Conservation (phyloP, 2,888 invertebrate genomes). For the Conistra vaccinii region DNA sequence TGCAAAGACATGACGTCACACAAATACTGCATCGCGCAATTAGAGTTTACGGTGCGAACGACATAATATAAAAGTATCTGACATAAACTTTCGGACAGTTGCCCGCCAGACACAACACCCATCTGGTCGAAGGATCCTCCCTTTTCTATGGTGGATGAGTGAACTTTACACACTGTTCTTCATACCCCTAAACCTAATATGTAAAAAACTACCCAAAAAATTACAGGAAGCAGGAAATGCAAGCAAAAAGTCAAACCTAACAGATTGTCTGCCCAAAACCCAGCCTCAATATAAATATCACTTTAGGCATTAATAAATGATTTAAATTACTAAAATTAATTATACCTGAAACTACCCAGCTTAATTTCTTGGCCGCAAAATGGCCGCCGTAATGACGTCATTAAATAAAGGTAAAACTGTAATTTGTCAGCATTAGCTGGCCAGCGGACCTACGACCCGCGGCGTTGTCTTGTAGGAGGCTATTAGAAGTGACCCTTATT, state of each 20-base stretch:
- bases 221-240: background rate
- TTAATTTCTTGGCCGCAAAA: conserved; percentile 42
- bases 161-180: too few species aligned
- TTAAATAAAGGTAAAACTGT: conserved; percentile 54
- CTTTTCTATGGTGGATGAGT: too few species aligned
- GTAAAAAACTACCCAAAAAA: background rate
- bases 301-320: conserved; percentile 15
- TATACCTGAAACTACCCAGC: conserved; percentile 26
- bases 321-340: conserved; percentile 46
- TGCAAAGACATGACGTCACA: too few species aligned
- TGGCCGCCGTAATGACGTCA: conserved; percentile 37
- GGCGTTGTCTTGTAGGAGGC: background rate
- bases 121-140: too few species aligned
- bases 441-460: background rate
- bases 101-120: too few species aligned
- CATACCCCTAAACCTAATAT: too few species aligned
- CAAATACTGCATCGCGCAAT: too few species aligned
- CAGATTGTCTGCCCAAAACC: background rate
- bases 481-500: background rate
- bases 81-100: too few species aligned
- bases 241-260: background rate
- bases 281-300: background rate
- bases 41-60: too few species aligned
- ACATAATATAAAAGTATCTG: too few species aligned
- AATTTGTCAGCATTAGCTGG: conserved; percentile 53